A percentile compares a stretch with the other conserved stretches of the same genome.
Evolutionary conservation across 2,113 vertebrate species (phyloP).

Genomic region (Ceyx margarethae): DNA sequence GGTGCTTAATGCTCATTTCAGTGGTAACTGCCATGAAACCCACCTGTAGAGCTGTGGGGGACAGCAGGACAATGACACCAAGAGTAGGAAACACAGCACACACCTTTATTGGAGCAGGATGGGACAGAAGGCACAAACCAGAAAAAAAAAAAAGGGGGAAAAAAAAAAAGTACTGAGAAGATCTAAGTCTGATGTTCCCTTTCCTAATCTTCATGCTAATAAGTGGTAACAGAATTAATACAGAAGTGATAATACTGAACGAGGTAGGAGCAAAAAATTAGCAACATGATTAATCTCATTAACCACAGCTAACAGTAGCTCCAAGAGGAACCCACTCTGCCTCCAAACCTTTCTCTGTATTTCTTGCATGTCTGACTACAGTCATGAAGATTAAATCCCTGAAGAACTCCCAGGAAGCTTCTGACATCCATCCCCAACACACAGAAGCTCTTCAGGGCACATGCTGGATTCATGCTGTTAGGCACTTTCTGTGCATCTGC

Average conservation of each 20-base stretch:
- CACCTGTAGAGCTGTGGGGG: neutral
- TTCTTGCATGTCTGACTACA: neutral
- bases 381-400: neutral
- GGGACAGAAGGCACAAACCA: neutral
- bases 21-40: neutral
- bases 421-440: neutral
- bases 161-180: neutral
- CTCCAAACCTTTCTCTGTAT: neutral
- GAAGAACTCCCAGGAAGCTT: neutral
- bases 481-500: neutral
- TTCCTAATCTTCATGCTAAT: neutral
- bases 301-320: neutral
- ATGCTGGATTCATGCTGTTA: neutral
- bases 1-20: neutral
- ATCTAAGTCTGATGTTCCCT: neutral
- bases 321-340: neutral
- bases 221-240: neutral
- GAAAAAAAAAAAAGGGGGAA: neutral
- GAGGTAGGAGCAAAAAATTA: slow-evolving; percentile 10
- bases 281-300: slow-evolving; percentile 11
- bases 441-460: neutral
- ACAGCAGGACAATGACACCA: neutral
- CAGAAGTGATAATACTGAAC: neutral
- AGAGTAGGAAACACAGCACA: neutral
- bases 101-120: neutral